These are phyloP conservation scores for Cetonia aurata DNA, from an alignment of 2,888 invertebrate genomes.

Conservation along the genomic window DNA sequence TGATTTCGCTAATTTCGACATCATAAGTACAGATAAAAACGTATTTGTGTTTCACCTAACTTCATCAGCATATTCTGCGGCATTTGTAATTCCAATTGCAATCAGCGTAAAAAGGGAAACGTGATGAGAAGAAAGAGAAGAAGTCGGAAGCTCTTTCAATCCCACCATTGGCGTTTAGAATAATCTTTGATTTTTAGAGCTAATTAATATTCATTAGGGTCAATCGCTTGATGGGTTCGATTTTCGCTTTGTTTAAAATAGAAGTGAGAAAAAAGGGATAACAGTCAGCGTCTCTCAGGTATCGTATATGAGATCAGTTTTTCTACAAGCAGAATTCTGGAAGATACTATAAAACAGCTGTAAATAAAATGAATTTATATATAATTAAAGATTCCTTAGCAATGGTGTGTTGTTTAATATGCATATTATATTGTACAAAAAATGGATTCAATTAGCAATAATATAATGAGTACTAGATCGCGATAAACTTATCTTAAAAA, in stretches of 20 bases:
- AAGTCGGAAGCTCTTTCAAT: slow-evolving; percentile 11
- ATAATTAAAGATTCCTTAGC: no score
- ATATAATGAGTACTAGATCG: no score
- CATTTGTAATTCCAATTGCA: slow-evolving; percentile 21
- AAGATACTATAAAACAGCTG: no score
- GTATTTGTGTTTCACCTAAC: neutral
- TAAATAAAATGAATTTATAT: no score
- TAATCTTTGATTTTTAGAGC: slow-evolving; percentile 28
- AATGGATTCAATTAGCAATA: no score
- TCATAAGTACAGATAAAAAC: neutral
- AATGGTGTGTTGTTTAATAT: no score
- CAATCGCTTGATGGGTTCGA: slow-evolving; percentile 16
- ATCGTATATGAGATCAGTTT: no score
- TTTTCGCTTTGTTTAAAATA: neutral
- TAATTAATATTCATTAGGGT: slow-evolving; percentile 32
- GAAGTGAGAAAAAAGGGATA: neutral
- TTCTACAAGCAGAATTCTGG: no score
- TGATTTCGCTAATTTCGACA: neutral
- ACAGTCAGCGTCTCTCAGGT: neutral
- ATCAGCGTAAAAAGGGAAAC: slow-evolving; percentile 2
- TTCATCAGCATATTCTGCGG: neutral
- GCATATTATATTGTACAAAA: no score
- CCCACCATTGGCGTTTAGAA: slow-evolving; percentile 24
- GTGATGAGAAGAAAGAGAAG: neutral
- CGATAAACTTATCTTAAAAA: no score